Percentiles rank a stretch among this genome's conserved stretches.
Evolutionary conservation across 2,888 invertebrate genomes (phyloP).

Genomic region (Lepetodrilus schrolli): DNA sequence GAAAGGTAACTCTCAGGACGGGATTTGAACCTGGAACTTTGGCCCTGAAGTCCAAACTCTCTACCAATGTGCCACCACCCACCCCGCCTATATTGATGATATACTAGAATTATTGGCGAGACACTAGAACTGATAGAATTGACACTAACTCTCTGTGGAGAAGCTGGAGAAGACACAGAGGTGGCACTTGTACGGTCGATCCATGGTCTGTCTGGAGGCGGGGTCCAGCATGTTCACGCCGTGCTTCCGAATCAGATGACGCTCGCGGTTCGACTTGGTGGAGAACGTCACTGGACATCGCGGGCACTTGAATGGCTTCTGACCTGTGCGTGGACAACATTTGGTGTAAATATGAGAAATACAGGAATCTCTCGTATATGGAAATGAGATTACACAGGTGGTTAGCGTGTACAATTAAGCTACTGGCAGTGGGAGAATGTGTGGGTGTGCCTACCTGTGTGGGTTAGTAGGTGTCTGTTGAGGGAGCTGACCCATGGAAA

Average conservation of each 20-base stretch:
- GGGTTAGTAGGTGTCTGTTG: conserved; percentile 94
- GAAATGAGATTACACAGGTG: background rate
- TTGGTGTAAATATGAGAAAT: no score
- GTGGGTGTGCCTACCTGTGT: conserved; percentile 80
- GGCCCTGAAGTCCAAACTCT: no score
- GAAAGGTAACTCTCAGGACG: no score
- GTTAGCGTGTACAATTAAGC: background rate
- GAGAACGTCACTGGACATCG: conserved; percentile 95
- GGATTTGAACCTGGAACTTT: no score
- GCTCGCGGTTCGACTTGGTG: conserved; percentile 97
- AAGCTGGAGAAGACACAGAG: conserved; percentile 89
- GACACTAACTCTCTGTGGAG: conserved; percentile 80
- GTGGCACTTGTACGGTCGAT: conserved; percentile 80
- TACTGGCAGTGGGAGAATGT: background rate
- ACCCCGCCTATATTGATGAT: no score
- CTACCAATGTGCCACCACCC: no score
- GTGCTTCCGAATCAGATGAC: conserved; percentile 92
- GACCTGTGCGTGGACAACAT: no score
- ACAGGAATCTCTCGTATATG: background rate
- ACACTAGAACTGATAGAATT: no score
- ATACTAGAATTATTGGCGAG: no score
- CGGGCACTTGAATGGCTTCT: conserved; percentile 96
- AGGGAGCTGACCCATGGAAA: conserved; percentile 98
- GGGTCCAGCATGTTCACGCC: conserved; percentile 77
- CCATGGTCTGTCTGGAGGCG: conserved; percentile 79